Base-by-base conservation (phyloP, 1,140 invertebrate species). In the Hesperophylax magnus region DNA sequence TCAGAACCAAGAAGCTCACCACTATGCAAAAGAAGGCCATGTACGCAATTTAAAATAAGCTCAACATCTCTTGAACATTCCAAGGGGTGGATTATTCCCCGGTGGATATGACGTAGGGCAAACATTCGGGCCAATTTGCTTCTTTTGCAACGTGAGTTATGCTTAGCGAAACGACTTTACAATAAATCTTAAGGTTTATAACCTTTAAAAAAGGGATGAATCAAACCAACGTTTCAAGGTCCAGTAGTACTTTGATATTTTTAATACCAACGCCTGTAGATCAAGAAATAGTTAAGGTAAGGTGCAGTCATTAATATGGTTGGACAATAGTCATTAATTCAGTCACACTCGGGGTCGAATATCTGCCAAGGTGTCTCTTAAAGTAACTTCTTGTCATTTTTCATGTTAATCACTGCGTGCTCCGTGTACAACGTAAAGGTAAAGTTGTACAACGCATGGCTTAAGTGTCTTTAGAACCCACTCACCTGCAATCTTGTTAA, bases 281-380 rank as follows among this genome's bases (percentile, higher is more conserved):
- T 47, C 39, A 11, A 47, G 39, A 47, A 47, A 47, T 11, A 14
- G 39, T 47, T 47, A 61, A 61, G 58, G 58, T 24, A 61, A 61
- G 58, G 31, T 67, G 31, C 27, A 67, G 63, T 34, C 27, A 67
- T 67, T 67, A 17, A 34, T 67, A 27, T 27, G 17, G 39, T 67
- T 31, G 17, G 63, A 67, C 63, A 67, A 17, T 31, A 17, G 63
- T 67, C 63, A 67, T 67, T 67, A 67, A 67, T 67, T 31, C 4
- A 67, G 2, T 67, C 15, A 34, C 27, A 67, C 31, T 17, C 15
- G 39, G 2, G 63, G 24, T 67, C 22, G 17, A 67, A 67, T 67
- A 65, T 27, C 61, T 67, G 17, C 22, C 27, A 34, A 67, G 11
- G 63, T 67, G 63, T 34, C 22, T 17, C 17, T 67, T 67, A 27